Base-by-base conservation (phyloP, 92 coral and sea anemone species). In the Anthopleura xanthogrammica region DNA sequence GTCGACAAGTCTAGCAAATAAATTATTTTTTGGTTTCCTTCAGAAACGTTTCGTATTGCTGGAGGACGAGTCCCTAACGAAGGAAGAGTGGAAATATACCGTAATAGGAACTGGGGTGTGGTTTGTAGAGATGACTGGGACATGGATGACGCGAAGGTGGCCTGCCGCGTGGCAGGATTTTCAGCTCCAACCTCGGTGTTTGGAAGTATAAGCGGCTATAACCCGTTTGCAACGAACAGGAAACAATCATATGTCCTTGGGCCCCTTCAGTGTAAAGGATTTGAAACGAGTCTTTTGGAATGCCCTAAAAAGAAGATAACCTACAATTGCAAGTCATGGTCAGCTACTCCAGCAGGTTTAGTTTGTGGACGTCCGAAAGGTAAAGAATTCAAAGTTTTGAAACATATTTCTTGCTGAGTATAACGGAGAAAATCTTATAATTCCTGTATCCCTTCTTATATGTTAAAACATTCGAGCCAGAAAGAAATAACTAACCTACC, bases 281-380 rank as follows among this genome's bases (percentile, higher is more conserved):
- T 7, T 68, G 74, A 68, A 22, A 68, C 74, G 41, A 68, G 74
- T 36, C 74, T 68, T 68, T 24, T 9, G 74, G 16, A 24, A n/a
- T 68, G 74, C 7, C 42, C 42, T 68, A 24, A 1, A 12, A 68
- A 68, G 42, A 68, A 12, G 17, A 13, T 13, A n/a, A 10, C 11
- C 14, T 68, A 22, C 70, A 12, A 2, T 5, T 68, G 29, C 70
- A 62, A 22, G 17, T 29, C 36, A 22, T 5, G 50, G 50, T 9
- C 29, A 22, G 4, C 42, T 16, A 1, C 1, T 65, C 74, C 74
- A 0, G 74, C 74, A 12, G 36, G 74, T 13, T 42, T 68, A 10
- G 36, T 68, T 29, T 68, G 74, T 68, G 74, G 74, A 68, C 74
- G 74, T 4, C 74, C 74, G 2, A 36, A 24, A 68, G 74, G 74